Percentiles rank a stretch among this genome's conserved stretches.
These are phyloP conservation scores for Lapara coniferarum DNA, from an alignment of 2,888 invertebrate genomes.

Conservation along the genomic window DNA sequence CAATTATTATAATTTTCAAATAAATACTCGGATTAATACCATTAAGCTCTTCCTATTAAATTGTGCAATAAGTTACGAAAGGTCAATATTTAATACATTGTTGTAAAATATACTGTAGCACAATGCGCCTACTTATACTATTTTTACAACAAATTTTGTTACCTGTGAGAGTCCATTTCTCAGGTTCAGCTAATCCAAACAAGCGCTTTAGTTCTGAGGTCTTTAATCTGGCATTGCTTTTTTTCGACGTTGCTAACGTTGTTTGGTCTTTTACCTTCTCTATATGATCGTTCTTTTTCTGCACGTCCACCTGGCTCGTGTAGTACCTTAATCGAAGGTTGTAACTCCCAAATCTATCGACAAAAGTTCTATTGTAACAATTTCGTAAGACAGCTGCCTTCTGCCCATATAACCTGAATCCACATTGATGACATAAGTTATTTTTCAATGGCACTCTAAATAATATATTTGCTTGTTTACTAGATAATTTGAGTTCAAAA, in stretches of 20 bases:
- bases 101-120: no score
- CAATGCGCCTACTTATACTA: neutral
- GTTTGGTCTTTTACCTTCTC: constrained; percentile 56
- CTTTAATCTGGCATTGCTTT: constrained; percentile 78
- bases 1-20: no score
- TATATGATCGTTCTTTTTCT: constrained; percentile 63
- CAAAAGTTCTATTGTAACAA: constrained; percentile 64
- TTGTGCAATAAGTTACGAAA: no score
- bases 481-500: constrained; percentile 65
- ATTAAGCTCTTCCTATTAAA: no score
- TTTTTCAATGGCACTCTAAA: constrained; percentile 51
- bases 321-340: constrained; percentile 62
- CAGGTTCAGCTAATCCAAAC: constrained; percentile 84
- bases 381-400: constrained; percentile 61
- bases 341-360: constrained; percentile 55
- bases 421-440: constrained; percentile 68
- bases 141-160: constrained; percentile 33
- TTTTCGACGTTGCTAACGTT: constrained; percentile 58
- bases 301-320: constrained; percentile 68
- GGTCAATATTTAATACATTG: no score
- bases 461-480: constrained; percentile 59
- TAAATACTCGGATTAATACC: no score
- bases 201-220: constrained; percentile 82
- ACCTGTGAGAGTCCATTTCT: constrained; percentile 86
- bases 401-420: constrained; percentile 67